Base-by-base conservation (phyloP, 64 coral and sea anemone species). In the Montipora foliosa region DNA sequence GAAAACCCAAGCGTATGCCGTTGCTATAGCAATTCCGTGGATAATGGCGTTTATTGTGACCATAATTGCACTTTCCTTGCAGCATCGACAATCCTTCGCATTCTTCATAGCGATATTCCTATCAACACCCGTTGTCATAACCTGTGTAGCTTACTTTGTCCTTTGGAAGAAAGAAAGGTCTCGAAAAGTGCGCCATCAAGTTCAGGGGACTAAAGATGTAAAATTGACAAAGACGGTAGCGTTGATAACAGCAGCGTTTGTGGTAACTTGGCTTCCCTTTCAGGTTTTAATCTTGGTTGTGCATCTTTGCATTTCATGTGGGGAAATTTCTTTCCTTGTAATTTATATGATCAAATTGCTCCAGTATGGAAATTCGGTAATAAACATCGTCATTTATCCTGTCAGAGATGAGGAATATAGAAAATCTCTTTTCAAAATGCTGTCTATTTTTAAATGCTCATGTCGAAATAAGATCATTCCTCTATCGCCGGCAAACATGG, bases 151-250 rank as follows among this genome's bases (percentile, higher is more conserved):
- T 12, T 60, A 81, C 49, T 81, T 5, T 81, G 55, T 81, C 12
- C 0, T 81, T 45, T 81, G 79, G 79, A 81, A 29, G 51, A 81
- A 81, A 51, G 52, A 61, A 12, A 81, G 57, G 19, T 72, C 68
- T 72, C 55, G 24, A 25, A 4, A 11, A 7, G 29, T 2, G 16
- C 5, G 7, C 52, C n/a, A n/a, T 14, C 5, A n/a, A 21, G n/a
- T 58, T 80, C 79, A 59, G n/a, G 52, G 24, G 3, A 21, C 3
- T 15, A 58, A 49, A 59, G 79, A 59, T 55, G 5, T 51, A 59
- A 80, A 19, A 25, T 20, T 80, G 4, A 52, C 79, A 13, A 80
- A 80, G 19, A 79, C 77, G 0, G 0, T 79, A 21, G 12, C 0
- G 0, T 52, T 79, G 77, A 58, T 79, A n/a, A 59, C 79, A 25